Conservation (phyloP, 2,888 invertebrate genomes). For the Branchinecta sandiegonensis region DNA sequence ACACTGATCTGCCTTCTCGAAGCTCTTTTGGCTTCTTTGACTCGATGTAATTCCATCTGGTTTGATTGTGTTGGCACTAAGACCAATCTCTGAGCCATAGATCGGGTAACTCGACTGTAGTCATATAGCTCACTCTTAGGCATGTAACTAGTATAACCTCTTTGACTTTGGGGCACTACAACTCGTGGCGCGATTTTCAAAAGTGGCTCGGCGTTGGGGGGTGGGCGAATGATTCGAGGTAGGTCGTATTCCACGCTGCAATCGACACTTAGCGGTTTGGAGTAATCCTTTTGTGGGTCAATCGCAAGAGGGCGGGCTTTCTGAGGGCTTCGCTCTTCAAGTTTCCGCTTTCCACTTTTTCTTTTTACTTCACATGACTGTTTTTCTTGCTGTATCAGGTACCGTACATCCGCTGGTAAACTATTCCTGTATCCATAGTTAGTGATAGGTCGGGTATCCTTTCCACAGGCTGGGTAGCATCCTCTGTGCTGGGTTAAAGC, state of each 20-base stretch:
- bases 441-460: background rate
- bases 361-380: background rate
- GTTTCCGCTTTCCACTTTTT: constrained; percentile 4
- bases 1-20: background rate
- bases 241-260: constrained; percentile 10
- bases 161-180: constrained; percentile 2
- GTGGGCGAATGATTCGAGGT: constrained; percentile 9
- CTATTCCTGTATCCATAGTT: constrained; percentile 6
- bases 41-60: background rate
- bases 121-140: constrained; percentile 9
- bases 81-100: constrained; percentile 5
- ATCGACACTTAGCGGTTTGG: constrained; percentile 1
- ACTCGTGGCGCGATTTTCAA: constrained; percentile 13
- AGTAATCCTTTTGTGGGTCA: constrained; percentile 1
- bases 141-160: constrained; percentile 7
- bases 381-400: background rate
- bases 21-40: background rate
- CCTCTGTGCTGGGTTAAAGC: constrained; percentile 1
- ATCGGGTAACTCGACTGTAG: constrained; percentile 2
- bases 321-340: background rate
- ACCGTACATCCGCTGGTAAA: constrained; percentile 10
- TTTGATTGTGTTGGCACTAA: background rate
- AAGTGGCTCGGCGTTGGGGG: constrained; percentile 1
- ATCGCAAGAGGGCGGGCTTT: background rate
- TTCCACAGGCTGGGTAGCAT: background rate